Conservation (phyloP, 2,113 vertebrate species). For the Tragelaphus buxtoni region DNA sequence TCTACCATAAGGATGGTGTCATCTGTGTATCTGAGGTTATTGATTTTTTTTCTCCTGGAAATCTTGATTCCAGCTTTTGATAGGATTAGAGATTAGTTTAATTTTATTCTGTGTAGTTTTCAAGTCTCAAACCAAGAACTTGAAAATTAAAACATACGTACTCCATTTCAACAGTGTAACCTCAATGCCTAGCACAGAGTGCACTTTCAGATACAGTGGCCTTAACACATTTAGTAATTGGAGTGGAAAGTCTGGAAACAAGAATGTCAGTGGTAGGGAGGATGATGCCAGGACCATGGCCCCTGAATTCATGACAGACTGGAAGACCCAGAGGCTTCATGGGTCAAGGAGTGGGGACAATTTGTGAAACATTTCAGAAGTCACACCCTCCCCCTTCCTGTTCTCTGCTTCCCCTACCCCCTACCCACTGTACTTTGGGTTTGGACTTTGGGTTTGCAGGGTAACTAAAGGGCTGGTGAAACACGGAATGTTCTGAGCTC, state of each 20-base stretch:
- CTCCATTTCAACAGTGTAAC: not conserved
- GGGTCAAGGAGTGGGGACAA: not conserved
- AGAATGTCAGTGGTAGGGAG: not conserved
- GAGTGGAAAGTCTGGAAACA: not conserved
- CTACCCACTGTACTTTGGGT: not conserved
- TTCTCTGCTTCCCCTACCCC: not conserved
- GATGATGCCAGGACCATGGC: not conserved
- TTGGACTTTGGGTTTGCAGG: not conserved
- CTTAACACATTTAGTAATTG: not conserved
- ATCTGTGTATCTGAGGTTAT: not conserved
- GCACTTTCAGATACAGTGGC: not conserved
- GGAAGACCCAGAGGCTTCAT: not conserved
- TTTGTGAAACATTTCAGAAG: not conserved
- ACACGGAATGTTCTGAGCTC: not conserved
- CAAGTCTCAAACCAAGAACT: not conserved
- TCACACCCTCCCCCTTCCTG: not conserved
- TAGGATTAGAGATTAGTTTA: not conserved
- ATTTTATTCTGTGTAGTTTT: not conserved
- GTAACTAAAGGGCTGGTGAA: not conserved
- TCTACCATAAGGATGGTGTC: not conserved
- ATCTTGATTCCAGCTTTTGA: not conserved
- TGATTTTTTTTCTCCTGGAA: not conserved
- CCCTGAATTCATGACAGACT: not conserved
- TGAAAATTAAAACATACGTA: not conserved
- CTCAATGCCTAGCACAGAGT: not conserved